Conservation (phyloP, 2,888 invertebrate genomes). For the Agrotis clavis region DNA sequence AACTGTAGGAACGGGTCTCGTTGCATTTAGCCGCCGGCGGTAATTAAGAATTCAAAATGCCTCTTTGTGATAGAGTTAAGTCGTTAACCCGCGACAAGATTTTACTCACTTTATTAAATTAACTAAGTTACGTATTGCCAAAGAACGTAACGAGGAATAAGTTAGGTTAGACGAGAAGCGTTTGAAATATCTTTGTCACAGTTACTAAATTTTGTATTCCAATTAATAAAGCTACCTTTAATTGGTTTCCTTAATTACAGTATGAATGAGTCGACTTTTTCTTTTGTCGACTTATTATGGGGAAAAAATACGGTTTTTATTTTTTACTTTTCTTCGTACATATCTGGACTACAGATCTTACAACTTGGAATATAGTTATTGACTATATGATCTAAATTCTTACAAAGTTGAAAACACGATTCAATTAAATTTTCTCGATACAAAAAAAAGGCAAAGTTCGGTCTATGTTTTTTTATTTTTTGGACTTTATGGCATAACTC, state of each 20-base stretch:
- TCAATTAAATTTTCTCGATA: no score
- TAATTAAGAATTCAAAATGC: constrained; percentile 88
- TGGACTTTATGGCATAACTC: no score
- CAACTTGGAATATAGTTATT: no score
- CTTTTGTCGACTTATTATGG: background rate
- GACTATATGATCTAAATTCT: no score
- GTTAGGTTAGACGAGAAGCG: constrained; percentile 48
- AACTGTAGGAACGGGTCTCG: constrained; percentile 76
- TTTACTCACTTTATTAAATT: constrained; percentile 76
- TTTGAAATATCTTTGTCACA: constrained; percentile 52
- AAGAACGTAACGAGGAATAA: constrained; percentile 69
- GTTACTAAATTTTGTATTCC: constrained; percentile 35
- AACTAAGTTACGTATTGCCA: constrained; percentile 69
- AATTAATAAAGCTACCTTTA: constrained; percentile 45
- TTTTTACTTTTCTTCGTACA: no score
- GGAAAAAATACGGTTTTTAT: no score
- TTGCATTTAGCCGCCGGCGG: constrained; percentile 84
- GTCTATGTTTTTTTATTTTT: no score
- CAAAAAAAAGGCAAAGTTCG: no score
- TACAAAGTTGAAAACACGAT: no score
- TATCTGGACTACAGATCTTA: no score
- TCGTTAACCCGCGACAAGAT: constrained; percentile 78
- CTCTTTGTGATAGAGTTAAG: constrained; percentile 83
- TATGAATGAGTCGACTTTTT: background rate
- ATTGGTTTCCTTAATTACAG: constrained; percentile 27